Evolutionary conservation across 2,797 vertebrate genomes (phyloP).

Genomic region (Sebastes trivittatus): DNA sequence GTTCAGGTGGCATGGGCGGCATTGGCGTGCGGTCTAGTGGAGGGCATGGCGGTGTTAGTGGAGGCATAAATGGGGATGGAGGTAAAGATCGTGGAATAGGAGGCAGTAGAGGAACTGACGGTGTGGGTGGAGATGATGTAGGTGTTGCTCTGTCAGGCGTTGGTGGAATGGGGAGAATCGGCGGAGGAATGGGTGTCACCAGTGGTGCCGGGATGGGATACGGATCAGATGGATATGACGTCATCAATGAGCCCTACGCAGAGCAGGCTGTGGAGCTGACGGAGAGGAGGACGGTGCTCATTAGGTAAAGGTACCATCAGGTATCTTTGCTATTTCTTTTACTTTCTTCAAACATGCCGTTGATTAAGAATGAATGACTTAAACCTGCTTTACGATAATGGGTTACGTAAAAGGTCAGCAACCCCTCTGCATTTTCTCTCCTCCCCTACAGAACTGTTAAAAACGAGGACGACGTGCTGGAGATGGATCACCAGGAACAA

Average conservation of each 20-base stretch:
- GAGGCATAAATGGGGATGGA: conserved; percentile 1
- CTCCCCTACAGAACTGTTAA: conserved; percentile 76
- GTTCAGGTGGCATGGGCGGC: neutral
- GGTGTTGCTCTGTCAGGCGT: conserved; percentile 26
- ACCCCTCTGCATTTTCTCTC: neutral
- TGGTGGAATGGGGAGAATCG: conserved; percentile 26
- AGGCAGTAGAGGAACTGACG: conserved; percentile 4
- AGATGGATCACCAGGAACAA: conserved; percentile 78
- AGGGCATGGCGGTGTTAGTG: neutral
- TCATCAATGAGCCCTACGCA: conserved; percentile 55
- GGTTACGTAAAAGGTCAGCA: neutral
- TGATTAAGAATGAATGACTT: neutral
- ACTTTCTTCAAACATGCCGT: neutral
- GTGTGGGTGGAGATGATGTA: conserved; percentile 5
- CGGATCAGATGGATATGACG: conserved; percentile 45
- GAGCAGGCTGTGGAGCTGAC: conserved; percentile 82
- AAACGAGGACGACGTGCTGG: conserved; percentile 77
- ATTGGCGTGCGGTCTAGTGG: neutral
- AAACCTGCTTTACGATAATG: neutral
- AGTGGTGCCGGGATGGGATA: conserved; percentile 23
- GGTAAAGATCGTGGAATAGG: conserved; percentile 6
- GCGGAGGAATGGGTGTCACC: conserved; percentile 11
- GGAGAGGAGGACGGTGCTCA: conserved; percentile 83
- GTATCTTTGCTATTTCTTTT: conserved; percentile 28
- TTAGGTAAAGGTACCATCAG: conserved; percentile 79